Percentiles rank a stretch among this genome's conserved stretches.
Evolutionary conservation across 2,888 invertebrate genomes (phyloP).

Genomic region (Bombylius discolor): DNA sequence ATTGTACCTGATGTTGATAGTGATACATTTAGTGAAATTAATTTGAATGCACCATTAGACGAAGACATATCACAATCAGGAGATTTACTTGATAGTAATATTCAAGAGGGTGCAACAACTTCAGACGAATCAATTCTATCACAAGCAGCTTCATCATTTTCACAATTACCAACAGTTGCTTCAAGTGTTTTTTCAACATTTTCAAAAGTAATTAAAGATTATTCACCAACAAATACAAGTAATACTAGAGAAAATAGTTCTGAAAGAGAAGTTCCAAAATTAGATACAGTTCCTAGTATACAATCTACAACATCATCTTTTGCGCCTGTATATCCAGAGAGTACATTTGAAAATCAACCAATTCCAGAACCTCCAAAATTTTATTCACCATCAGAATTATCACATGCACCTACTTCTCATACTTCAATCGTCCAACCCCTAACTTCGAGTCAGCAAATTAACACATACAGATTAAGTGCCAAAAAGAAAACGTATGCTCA

Average conservation of each 20-base stretch:
- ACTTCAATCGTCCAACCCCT: conserved; percentile 6
- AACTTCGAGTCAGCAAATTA: conserved; percentile 13
- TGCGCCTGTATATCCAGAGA: background rate
- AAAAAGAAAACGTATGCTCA: conserved; percentile 63
- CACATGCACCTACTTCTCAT: conserved; percentile 7
- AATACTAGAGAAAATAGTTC: background rate
- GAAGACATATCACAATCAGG: conserved; percentile 14
- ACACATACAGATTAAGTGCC: conserved; percentile 53
- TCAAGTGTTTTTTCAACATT: conserved; percentile 50
- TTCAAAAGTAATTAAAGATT: conserved; percentile 31
- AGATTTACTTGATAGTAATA: conserved; percentile 13
- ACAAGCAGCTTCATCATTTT: conserved; percentile 34
- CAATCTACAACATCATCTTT: background rate
- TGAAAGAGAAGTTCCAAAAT: background rate
- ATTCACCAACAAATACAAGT: conserved; percentile 18
- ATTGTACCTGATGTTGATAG: conserved; percentile 33
- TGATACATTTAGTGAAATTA: conserved; percentile 39
- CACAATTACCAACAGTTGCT: conserved; percentile 46
- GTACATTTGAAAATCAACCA: conserved; percentile 7
- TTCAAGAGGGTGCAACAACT: conserved; percentile 18
- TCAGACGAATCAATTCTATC: conserved; percentile 27
- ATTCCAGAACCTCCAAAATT: conserved; percentile 27
- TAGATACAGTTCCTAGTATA: background rate
- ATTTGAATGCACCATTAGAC: conserved; percentile 30
- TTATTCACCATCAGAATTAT: conserved; percentile 29